These are phyloP conservation scores for Smithornis capensis DNA, from an alignment of 2,113 vertebrate genomes.

Conservation along the genomic window DNA sequence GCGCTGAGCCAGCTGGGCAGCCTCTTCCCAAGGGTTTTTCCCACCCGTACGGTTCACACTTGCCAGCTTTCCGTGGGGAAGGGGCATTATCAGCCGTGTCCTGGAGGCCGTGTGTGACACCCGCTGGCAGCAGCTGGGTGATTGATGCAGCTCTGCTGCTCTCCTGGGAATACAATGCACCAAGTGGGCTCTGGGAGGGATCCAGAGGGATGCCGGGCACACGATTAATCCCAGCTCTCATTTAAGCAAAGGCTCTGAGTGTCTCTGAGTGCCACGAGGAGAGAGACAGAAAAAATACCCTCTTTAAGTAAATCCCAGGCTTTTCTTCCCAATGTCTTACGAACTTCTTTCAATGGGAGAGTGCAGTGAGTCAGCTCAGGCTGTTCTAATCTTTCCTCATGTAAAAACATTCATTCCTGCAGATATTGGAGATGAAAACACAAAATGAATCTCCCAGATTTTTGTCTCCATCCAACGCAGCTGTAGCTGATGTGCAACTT, in stretches of 20 bases:
- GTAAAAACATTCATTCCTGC: not conserved
- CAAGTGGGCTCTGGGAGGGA: not conserved
- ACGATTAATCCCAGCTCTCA: not conserved
- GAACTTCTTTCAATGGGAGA: not conserved
- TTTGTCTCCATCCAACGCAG: not conserved
- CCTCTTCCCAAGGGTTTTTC: not conserved
- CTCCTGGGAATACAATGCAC: not conserved
- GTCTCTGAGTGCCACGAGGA: not conserved
- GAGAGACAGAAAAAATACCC: not conserved
- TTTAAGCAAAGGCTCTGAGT: not conserved
- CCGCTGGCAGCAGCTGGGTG: not conserved
- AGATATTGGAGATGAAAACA: not conserved
- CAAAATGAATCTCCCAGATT: not conserved
- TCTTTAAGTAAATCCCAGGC: not conserved
- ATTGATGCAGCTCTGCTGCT: not conserved
- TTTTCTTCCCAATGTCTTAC: not conserved
- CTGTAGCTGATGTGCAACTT: not conserved
- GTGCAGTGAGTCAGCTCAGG: not conserved
- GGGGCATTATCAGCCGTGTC: not conserved
- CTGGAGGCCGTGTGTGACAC: not conserved
- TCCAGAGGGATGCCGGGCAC: not conserved
- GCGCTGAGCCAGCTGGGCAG: not conserved
- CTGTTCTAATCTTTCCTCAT: not conserved
- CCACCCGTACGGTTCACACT: not conserved
- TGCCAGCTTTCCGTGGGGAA: not conserved